These are phyloP conservation scores for Dendrocopos noguchii DNA, from an alignment of 2,113 vertebrate species.

Conservation along the genomic window DNA sequence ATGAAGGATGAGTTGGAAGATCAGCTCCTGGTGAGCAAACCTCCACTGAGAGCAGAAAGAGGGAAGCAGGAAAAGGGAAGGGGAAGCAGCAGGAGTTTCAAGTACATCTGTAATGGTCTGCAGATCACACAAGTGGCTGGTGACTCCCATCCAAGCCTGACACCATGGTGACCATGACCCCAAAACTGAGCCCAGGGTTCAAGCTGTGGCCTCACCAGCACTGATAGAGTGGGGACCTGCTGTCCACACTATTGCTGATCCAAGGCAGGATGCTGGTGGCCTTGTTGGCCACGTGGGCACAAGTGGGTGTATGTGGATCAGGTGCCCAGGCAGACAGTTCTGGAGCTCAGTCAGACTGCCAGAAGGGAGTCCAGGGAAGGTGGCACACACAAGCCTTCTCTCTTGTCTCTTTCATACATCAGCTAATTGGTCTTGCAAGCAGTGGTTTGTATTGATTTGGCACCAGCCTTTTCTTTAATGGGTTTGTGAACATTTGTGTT, in stretches of 20 bases:
- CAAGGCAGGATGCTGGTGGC: not conserved
- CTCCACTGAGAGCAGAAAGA: not conserved
- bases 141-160: not conserved
- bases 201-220: no score
- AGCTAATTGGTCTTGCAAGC: not conserved
- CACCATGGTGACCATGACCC: not conserved
- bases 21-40: not conserved
- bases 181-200: no score
- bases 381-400: rapidly evolving
- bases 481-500: not conserved
- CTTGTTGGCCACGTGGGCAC: not conserved
- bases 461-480: not conserved
- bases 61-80: not conserved
- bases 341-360: not conserved
- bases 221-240: no score
- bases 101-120: not conserved
- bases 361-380: not conserved
- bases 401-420: not conserved
- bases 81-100: not conserved
- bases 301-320: not conserved
- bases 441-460: not conserved
- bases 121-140: not conserved
- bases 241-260: no score
- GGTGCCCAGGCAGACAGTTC: no score
- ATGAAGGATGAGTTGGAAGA: not conserved